Percentiles rank a stretch among this genome's conserved stretches.
Evolutionary conservation across 2,888 invertebrate species (phyloP).

Genomic region (Acrocera orbiculus): DNA sequence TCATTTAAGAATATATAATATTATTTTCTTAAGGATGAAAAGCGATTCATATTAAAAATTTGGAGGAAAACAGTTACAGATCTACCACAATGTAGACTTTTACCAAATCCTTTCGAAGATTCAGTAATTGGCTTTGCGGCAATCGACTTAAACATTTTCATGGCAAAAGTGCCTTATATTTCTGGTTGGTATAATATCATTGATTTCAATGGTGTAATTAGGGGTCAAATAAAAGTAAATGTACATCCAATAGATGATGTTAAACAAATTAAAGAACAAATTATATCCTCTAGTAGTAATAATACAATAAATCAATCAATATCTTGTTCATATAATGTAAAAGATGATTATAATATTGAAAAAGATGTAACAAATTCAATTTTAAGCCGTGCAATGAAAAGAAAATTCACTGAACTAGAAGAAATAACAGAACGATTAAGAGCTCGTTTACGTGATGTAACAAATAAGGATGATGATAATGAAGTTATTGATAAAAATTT

Average conservation of each 20-base stretch:
- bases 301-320: background rate
- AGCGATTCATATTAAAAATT: constrained; percentile 40
- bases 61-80: constrained; percentile 38
- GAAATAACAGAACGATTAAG: constrained; percentile 43
- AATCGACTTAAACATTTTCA: constrained; percentile 37
- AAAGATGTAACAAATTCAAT: constrained; percentile 23
- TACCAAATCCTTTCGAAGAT: constrained; percentile 38
- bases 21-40: constrained; percentile 31
- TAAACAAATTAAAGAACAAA: constrained; percentile 6
- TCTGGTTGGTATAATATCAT: constrained; percentile 46
- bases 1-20: background rate
- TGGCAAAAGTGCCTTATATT: constrained; percentile 33
- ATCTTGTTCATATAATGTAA: too few species aligned
- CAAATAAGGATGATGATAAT: constrained; percentile 34
- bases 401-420: constrained; percentile 44
- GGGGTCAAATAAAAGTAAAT: constrained; percentile 43
- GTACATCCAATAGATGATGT: constrained; percentile 36
- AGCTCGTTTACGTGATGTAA: constrained; percentile 38
- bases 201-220: constrained; percentile 38
- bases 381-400: constrained; percentile 35
- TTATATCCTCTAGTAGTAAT: too few species aligned
- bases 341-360: background rate
- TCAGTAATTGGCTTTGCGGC: constrained; percentile 41
- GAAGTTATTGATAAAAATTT: constrained; percentile 27
- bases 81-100: constrained; percentile 18